These are phyloP conservation scores for Margarornis squamiger DNA, from an alignment of 2,797 vertebrate species.

Conservation along the genomic window DNA sequence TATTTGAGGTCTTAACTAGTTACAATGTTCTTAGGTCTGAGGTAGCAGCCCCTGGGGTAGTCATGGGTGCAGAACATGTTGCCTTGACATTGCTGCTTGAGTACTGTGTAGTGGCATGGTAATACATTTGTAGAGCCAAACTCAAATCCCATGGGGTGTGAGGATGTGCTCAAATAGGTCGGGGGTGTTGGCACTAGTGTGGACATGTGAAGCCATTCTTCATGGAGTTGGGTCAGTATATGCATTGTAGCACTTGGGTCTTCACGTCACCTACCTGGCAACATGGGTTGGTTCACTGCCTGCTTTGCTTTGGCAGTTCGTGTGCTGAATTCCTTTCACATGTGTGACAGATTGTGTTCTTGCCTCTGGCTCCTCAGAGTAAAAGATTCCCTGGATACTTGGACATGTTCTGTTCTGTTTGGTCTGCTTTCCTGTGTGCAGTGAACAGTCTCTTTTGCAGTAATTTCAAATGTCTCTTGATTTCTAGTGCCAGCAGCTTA, in stretches of 20 bases:
- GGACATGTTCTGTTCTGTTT: neutral
- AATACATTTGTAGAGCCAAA: neutral
- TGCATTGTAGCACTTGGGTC: neutral
- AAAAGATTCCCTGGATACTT: neutral
- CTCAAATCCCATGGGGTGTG: accelerated
- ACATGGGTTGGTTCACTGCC: neutral
- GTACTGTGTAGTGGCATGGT: neutral
- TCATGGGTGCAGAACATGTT: neutral
- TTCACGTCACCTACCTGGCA: accelerated
- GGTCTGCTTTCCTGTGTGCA: neutral
- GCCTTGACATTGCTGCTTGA: neutral
- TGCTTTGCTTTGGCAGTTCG: neutral
- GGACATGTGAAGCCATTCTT: neutral
- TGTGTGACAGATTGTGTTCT: neutral
- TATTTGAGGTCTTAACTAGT: neutral
- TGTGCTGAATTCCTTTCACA: neutral
- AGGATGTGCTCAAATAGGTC: accelerated
- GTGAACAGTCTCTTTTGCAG: neutral
- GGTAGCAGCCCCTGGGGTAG: neutral
- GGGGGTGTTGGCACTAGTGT: neutral
- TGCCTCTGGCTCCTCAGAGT: neutral
- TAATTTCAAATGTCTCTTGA: neutral
- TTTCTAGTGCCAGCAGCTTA: neutral
- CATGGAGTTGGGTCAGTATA: accelerated
- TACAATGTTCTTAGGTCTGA: neutral